phyloP scores from a whole-genome alignment of 2,113 vertebrate species.

The Oriolus oriolus region DNA sequence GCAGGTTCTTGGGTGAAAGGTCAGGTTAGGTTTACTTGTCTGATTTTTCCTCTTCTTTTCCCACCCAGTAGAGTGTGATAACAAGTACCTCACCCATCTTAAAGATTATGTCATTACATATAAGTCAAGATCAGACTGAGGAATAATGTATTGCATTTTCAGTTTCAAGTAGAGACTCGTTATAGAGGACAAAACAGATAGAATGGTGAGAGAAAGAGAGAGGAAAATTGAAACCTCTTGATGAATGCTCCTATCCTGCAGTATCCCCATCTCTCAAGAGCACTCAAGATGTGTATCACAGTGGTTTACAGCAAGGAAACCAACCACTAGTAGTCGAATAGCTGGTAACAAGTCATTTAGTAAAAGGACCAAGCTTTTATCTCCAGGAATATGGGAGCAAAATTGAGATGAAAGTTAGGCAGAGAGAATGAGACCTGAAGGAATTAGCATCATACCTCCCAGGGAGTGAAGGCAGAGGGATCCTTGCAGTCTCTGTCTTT shows the following conservation, averaged over 20 bases:
- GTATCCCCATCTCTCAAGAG: not conserved
- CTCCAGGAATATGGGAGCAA: not conserved
- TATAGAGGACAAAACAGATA: not conserved
- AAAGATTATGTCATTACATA: not conserved
- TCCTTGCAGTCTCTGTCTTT: constrained; percentile 70
- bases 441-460: constrained; percentile 76
- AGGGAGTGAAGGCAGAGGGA: constrained; percentile 72
- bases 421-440: not conserved
- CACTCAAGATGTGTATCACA: not conserved
- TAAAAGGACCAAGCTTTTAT: not conserved
- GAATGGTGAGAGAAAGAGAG: not conserved
- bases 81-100: not conserved
- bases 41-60: constrained; percentile 3
- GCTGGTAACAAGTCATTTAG: not conserved
- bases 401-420: not conserved
- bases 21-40: constrained; percentile 25
- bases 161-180: not conserved
- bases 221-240: not conserved
- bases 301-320: not conserved
- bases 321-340: not conserved
- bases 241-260: not conserved
- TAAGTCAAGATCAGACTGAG: not conserved
- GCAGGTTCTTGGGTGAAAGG: constrained; percentile 25
- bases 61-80: not conserved
- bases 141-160: not conserved